Base-by-base conservation (phyloP, 2,888 invertebrate genomes). In the Ferdinandea cuprea region DNA sequence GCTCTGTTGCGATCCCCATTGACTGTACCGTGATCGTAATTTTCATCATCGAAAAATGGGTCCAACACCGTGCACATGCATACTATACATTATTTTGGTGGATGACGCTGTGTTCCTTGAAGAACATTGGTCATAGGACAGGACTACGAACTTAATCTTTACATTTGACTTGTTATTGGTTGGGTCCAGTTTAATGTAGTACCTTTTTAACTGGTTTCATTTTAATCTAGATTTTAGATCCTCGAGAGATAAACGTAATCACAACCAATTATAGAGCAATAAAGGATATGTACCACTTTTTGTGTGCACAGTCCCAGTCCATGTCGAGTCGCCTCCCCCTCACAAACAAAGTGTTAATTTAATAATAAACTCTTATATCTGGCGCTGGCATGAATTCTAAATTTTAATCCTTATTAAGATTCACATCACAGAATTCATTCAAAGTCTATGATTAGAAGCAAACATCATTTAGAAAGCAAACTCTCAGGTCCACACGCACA, bases 381-480 rank as follows among this genome's bases (percentile, higher is more conserved):
- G 17, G 30, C 8, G 42, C 46, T 63, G 63, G 19, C 46, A 58
- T 74, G 65, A 65, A 74, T 48, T 58, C 50, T 25, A 50, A 74
- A 56, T 74, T 56, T 50, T 50, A 66, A 80, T 68, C 74, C 74
- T 63, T 40, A 56, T 80, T 80, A 68, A 68, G 37, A 80, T 80
- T 80, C 79, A 73, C 59, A 61, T 80, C 79, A 68, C 74, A 66
- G 48, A 68, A 61, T 68, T 79, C 61, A 68, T 80, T 74, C 66
- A 68, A 11, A 61, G 66, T 21, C 66, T 54, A 79, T 80, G 74
- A 80, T 74, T 74, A 74, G 61, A 61, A 61, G 56, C 74, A 80
- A 74, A 74, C 79, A 80, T 63, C 71, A 71, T 71, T 71, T 77
- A 54, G 46, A 61, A 61, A 56, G n/a, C 25, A 42, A 54, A 19